Percentiles rank a stretch among this genome's conserved stretches.
Conservation (phyloP, 2,888 invertebrate genomes). For the Aelia acuminata region DNA sequence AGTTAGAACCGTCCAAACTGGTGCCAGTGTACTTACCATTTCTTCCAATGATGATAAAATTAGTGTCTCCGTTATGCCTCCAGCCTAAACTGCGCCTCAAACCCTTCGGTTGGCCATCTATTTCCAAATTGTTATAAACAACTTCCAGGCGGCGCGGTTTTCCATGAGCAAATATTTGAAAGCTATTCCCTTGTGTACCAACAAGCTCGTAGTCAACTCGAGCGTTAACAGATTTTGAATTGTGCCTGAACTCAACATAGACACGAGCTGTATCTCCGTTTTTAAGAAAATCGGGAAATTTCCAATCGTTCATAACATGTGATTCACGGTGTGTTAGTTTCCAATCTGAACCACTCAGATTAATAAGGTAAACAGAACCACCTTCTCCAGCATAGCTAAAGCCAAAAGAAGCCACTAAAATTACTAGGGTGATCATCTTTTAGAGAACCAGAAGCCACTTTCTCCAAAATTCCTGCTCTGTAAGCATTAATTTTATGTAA, state of each 20-base stretch:
- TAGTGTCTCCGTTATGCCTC: constrained; percentile 17
- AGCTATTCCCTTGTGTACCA: not conserved
- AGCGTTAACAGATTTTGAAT: not conserved
- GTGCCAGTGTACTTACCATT: constrained; percentile 9
- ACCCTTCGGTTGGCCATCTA: not conserved
- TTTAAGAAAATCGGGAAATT: not conserved
- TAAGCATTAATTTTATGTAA: not conserved
- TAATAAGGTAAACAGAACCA: not conserved
- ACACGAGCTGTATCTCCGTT: not conserved
- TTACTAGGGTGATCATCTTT: not conserved
- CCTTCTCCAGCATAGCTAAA: not conserved
- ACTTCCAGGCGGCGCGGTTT: not conserved
- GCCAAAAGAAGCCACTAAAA: not conserved
- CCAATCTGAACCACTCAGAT: constrained; percentile 26
- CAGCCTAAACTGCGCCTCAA: not conserved
- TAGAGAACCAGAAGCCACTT: not conserved
- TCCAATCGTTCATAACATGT: not conserved
- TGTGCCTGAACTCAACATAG: constrained; percentile 12
- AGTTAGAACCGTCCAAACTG: constrained; percentile 15
- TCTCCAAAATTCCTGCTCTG: not conserved
- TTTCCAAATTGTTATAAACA: not conserved
- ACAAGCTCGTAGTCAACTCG: not conserved
- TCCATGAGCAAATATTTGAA: not conserved
- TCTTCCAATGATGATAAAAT: not conserved
- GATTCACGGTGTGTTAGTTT: not conserved